These are phyloP conservation scores for Halictus quadricinctus DNA, from an alignment of 2,888 invertebrate species.

Conservation along the genomic window DNA sequence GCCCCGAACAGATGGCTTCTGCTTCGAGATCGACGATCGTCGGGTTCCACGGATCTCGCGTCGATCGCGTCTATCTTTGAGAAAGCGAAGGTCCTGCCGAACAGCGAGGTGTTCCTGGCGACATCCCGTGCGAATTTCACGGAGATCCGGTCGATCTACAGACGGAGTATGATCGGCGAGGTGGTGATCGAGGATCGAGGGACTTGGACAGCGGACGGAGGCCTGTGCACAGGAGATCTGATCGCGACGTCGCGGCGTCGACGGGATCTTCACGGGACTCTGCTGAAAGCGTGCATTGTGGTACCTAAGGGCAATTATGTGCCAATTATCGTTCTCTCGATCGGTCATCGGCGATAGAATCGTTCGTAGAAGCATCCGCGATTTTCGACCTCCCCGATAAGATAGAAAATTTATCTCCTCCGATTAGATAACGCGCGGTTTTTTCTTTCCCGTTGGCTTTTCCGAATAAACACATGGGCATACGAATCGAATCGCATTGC, in stretches of 20 bases:
- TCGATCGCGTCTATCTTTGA: slow-evolving; percentile 52
- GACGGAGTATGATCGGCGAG: slow-evolving; percentile 65
- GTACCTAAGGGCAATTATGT: slow-evolving; percentile 18
- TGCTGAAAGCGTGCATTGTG: slow-evolving; percentile 74
- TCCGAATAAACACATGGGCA: background rate
- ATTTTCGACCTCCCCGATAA: background rate
- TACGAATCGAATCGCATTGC: background rate
- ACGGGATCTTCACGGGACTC: slow-evolving; percentile 69
- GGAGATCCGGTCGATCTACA: slow-evolving; percentile 72
- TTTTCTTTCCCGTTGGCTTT: background rate
- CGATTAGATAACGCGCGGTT: background rate
- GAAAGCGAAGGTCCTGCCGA: slow-evolving; percentile 70
- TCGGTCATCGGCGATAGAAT: background rate
- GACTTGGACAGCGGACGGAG: slow-evolving; percentile 67
- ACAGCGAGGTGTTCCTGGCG: slow-evolving; percentile 74
- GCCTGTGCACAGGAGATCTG: slow-evolving; percentile 66
- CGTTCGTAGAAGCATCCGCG: background rate
- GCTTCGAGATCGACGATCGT: slow-evolving; percentile 62
- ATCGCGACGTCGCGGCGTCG: slow-evolving; percentile 72
- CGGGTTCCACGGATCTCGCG: background rate
- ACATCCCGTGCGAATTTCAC: slow-evolving; percentile 52
- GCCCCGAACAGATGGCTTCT: slow-evolving; percentile 75
- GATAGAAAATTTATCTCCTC: slow-evolving; percentile 11
- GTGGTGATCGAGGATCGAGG: slow-evolving; percentile 74
- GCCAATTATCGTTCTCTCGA: background rate